Evolutionary conservation across 2,888 invertebrate species (phyloP).

Genomic region (Tetanocera ferruginea): DNA sequence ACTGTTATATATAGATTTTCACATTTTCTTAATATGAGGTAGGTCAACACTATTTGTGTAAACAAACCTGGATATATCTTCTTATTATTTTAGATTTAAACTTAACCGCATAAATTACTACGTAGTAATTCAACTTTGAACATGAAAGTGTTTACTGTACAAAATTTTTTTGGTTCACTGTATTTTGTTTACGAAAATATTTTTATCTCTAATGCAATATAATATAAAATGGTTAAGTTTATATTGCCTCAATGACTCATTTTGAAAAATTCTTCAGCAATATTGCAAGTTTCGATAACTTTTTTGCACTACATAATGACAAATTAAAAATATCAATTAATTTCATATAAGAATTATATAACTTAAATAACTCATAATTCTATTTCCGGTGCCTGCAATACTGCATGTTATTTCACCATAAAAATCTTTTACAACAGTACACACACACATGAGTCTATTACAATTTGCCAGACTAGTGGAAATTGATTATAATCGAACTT

Average conservation of each 20-base stretch:
- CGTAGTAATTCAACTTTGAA: too few relatives aligned
- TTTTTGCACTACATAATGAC: background rate
- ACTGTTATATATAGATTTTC: too few relatives aligned
- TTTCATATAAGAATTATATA: too few relatives aligned
- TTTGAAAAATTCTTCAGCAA: background rate
- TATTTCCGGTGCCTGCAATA: background rate
- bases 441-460: background rate
- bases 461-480: background rate
- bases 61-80: too few relatives aligned
- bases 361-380: too few relatives aligned
- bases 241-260: background rate
- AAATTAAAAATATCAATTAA: background rate
- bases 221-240: background rate
- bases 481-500: background rate
- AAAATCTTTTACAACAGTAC: background rate
- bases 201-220: background rate
- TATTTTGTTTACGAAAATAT: too few relatives aligned
- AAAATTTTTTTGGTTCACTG: too few relatives aligned
- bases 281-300: background rate
- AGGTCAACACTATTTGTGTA: too few relatives aligned
- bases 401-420: conserved; percentile 2
- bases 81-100: too few relatives aligned
- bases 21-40: too few relatives aligned
- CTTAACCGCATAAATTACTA: too few relatives aligned
- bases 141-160: too few relatives aligned